A percentile compares a stretch with the other conserved stretches of the same genome.
Evolutionary conservation across 2,113 vertebrate genomes (phyloP).

Genomic region (Halcyon senegalensis): DNA sequence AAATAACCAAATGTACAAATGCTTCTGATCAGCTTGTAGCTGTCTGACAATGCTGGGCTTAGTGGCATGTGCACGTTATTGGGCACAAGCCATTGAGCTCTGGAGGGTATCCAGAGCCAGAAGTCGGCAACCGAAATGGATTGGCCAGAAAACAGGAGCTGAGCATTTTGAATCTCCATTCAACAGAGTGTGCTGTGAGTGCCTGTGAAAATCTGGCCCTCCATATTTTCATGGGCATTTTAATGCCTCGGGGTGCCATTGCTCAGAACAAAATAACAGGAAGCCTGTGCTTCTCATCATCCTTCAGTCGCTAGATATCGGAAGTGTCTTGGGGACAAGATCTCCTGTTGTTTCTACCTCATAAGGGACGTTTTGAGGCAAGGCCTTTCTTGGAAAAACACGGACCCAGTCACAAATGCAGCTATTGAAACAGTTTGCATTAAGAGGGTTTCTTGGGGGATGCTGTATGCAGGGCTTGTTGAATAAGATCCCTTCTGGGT

Average conservation of each 20-base stretch:
- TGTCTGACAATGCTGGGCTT: slow-evolving; percentile 1
- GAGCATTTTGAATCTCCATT: not conserved
- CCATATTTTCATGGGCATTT: not conserved
- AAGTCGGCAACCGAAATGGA: not conserved
- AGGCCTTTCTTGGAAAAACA: slow-evolving; percentile 2
- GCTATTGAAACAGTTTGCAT: not conserved
- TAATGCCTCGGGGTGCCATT: slow-evolving; percentile 29
- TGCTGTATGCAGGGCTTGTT: not conserved
- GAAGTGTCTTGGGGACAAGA: not conserved
- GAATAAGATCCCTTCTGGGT: slow-evolving; percentile 56
- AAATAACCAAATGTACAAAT: slow-evolving; percentile 21
- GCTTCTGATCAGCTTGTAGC: slow-evolving; percentile 9
- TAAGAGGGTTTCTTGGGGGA: not conserved
- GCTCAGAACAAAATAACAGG: not conserved
- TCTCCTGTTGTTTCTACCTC: slow-evolving; percentile 33
- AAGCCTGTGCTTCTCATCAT: slow-evolving; percentile 42
- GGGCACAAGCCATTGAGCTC: not conserved
- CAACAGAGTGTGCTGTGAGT: not conserved
- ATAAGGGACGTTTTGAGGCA: not conserved
- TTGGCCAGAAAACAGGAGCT: not conserved
- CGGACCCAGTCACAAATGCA: not conserved
- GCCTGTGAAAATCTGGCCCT: slow-evolving; percentile 7
- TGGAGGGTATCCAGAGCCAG: not conserved
- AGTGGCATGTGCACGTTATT: not conserved
- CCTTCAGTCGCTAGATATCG: not conserved